phyloP scores from a whole-genome alignment of 1,140 invertebrate species.

The Oedothorax gibbosus region DNA sequence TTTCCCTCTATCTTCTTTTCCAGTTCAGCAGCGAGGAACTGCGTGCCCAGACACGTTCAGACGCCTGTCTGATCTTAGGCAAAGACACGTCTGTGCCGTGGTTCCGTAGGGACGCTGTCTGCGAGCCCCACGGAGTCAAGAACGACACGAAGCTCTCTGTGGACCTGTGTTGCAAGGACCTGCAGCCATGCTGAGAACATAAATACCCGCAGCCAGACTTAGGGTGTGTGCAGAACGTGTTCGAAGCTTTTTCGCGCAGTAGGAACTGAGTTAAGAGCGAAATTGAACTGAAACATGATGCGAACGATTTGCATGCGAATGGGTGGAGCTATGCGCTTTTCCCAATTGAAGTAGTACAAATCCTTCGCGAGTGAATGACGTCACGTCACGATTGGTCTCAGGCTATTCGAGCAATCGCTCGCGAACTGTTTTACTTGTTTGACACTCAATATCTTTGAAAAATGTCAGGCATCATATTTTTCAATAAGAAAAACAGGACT shows the following conservation, averaged over 20 bases:
- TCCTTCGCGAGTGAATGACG: no score
- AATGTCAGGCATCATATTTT: no score
- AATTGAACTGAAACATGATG: no score
- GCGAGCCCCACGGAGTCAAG: slow-evolving; percentile 41
- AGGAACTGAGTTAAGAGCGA: neutral
- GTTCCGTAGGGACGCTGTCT: slow-evolving; percentile 56
- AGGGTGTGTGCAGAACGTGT: neutral
- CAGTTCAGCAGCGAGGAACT: slow-evolving; percentile 59
- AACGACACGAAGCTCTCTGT: slow-evolving; percentile 54
- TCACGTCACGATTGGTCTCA: no score
- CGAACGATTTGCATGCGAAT: no score
- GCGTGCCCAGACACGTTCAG: slow-evolving; percentile 51
- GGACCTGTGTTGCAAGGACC: slow-evolving; percentile 50
- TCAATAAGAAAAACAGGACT: no score
- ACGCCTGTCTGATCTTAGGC: slow-evolving; percentile 48
- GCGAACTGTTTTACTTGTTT: no score
- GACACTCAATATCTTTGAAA: no score
- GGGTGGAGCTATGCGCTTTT: no score
- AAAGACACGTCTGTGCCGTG: slow-evolving; percentile 40
- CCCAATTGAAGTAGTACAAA: no score
- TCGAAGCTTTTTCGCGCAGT: neutral
- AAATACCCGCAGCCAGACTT: neutral
- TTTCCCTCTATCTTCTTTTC: neutral
- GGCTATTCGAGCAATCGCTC: no score
- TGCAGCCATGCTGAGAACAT: slow-evolving; percentile 43